Base-by-base conservation (phyloP, 2,888 invertebrate species). In the Crioceris asparagi region DNA sequence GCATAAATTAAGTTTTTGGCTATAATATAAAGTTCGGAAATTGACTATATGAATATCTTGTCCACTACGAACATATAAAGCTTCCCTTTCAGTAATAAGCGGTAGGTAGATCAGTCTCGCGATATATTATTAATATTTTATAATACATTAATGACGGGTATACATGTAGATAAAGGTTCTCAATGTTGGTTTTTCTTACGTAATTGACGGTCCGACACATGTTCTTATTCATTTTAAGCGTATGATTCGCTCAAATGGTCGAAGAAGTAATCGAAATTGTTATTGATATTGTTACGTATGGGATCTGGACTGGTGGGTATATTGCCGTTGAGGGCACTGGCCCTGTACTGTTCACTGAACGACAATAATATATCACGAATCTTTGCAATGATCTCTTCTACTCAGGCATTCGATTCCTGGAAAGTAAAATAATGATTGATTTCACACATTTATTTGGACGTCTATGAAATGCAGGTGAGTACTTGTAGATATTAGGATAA, bases 331-430 rank as follows among this genome's bases (percentile, higher is more conserved):
- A 65, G 69, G 63, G 64, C 64, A 48, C 54, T 60, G 44, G 60
- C 59, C 47, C 63, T 68, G 67, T 75, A 75, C 67, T 76, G 75
- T 67, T 72, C 73, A 65, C 73, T 74, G 71, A 79, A 79, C 71
- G 79, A 77, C 65, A 78, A 72, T 70, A 80, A 72, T 72, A 79
- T 75, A 72, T 77, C 74, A 70, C 79, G 79, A 75, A 80, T 79
- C 74, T 77, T 80, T 77, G 78, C 78, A 79, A 79, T 79, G 75
- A 82, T 81, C 79, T 79, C 79, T 76, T 80, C 79, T 74, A 82
- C 82, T 83, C 83, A 84, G 82, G 84, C 84, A 73, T 84, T 84
- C 68, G 84, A 84, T 71, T 84, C 83, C 80, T 80, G 71, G 72
- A 65, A 66, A 19, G 43, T 31, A 38, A 27, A 43, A 32, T 32